Evolutionary conservation across 2,888 invertebrate genomes (phyloP).

Genomic region (Thalpophila matura): DNA sequence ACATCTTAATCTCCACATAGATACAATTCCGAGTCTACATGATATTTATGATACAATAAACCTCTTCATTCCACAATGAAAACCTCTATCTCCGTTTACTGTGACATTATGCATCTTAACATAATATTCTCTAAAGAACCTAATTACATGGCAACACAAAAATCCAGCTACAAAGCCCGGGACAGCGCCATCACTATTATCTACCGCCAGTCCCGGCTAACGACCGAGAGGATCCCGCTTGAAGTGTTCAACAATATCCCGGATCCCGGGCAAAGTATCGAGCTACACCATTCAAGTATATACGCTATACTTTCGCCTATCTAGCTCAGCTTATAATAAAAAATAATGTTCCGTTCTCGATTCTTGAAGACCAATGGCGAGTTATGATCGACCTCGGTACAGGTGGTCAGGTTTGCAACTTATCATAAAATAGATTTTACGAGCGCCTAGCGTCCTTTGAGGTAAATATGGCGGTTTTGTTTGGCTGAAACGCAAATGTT

Average conservation of each 20-base stretch:
- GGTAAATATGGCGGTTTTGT: slow-evolving; percentile 46
- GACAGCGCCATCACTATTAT: slow-evolving; percentile 63
- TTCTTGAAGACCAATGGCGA: slow-evolving; percentile 53
- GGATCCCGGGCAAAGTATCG: slow-evolving; percentile 44
- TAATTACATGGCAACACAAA: slow-evolving; percentile 50
- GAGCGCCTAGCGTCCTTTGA: slow-evolving; percentile 41
- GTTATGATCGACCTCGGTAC: slow-evolving; percentile 46
- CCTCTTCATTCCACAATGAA: neutral
- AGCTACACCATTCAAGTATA: slow-evolving; percentile 36
- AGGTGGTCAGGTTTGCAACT: slow-evolving; percentile 56
- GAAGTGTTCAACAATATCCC: slow-evolving; percentile 63
- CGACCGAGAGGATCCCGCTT: slow-evolving; percentile 57
- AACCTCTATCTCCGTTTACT: slow-evolving; percentile 4
- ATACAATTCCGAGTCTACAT: neutral
- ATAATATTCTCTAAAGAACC: slow-evolving; percentile 27
- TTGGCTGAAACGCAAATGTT: slow-evolving; percentile 41
- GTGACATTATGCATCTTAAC: slow-evolving; percentile 1
- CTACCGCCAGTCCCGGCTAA: slow-evolving; percentile 63
- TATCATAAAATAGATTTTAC: slow-evolving; percentile 62
- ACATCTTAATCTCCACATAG: neutral
- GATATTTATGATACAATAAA: neutral
- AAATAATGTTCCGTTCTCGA: slow-evolving; percentile 57
- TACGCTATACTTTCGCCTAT: slow-evolving; percentile 44
- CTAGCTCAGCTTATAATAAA: slow-evolving; percentile 58
- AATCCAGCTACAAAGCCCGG: slow-evolving; percentile 47